Percentiles rank a stretch among this genome's conserved stretches.
Conservation (phyloP, 2,888 invertebrate genomes). For the Pammene aurita region DNA sequence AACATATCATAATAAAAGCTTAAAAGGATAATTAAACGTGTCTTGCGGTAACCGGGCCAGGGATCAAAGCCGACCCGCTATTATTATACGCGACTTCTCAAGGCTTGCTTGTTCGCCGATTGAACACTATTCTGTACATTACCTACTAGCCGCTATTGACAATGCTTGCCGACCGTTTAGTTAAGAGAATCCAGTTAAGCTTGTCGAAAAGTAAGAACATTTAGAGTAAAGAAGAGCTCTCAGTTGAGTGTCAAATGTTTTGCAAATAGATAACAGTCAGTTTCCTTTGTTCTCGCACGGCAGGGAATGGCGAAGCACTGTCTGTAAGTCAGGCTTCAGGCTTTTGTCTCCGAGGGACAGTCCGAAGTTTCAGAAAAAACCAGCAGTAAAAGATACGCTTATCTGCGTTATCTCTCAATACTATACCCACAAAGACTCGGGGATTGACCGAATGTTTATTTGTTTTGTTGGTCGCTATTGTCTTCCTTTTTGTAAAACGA, state of each 20-base stretch:
- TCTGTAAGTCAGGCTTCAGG: not conserved
- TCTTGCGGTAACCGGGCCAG: not conserved
- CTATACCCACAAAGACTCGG: slow-evolving; percentile 2
- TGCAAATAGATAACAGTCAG: no score
- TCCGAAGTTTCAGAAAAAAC: not conserved
- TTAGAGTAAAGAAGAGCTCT: not conserved
- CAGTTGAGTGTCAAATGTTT: not conserved
- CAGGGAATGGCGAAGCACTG: slow-evolving; percentile 15
- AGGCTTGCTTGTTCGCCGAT: not conserved
- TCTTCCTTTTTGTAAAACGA: not conserved
- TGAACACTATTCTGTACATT: not conserved
- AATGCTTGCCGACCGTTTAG: no score
- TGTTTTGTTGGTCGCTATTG: slow-evolving; percentile 19
- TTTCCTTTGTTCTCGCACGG: not conserved
- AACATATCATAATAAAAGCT: slow-evolving; percentile 1
- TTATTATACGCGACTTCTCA: no score
- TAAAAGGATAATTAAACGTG: slow-evolving; percentile 10
- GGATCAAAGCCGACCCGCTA: slow-evolving; percentile 1
- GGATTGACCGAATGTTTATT: slow-evolving; percentile 27
- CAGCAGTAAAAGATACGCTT: not conserved
- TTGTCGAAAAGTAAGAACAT: no score
- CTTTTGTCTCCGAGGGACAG: slow-evolving; percentile 5
- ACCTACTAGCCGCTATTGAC: not conserved
- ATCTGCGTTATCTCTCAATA: slow-evolving; percentile 25
- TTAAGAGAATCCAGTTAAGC: no score